Base-by-base conservation (phyloP, 2,888 invertebrate species). In the Diaphora mendica region DNA sequence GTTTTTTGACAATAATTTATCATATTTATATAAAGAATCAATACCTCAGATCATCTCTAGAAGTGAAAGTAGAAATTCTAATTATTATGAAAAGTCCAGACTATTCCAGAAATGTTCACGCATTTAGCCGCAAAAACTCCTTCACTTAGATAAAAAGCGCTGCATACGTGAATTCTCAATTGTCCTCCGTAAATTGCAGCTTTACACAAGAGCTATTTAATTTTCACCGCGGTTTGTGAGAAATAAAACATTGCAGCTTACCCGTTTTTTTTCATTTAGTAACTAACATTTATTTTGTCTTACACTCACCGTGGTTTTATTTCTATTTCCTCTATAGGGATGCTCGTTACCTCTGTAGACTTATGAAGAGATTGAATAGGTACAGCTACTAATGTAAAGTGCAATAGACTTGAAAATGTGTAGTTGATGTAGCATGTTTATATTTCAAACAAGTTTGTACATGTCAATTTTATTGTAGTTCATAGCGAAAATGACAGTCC, bases 261-360 rank as follows among this genome's bases (percentile, higher is more conserved):
- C 72, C 71, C 77, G 77, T 73, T 77, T 79, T 73, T 77, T 79
- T 82, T 82, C 81, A 76, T 79, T 81, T 80, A 72, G 71, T 77
- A 74, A 78, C 67, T 76, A 72, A 77, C 82, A 76, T 81, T 80
- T 82, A 74, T 84, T 82, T 84, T 79, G 82, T 85, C 74, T 83
- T 77, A 84, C 84, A 68, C 77, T 79, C 72, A 75, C 70, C 82
- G 82, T 76, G 80, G 82, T 86, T 86, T 86, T 86, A 83, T 87
- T 86, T 87, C 86, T 82, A 87, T 90, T 89, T 90, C 89, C 87
- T 85, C 76, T 73, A 73, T 74, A 79, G 88, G 86, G 89, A 88
- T 86, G 90, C 88, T 90, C 82, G 85, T 86, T 84, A 82, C 90
- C 87, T 88, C 86, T 15, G 89, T 91, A 91, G 91, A 69, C 51